A percentile compares a stretch with the other conserved stretches of the same genome.
phyloP scores from a whole-genome alignment of 2,797 vertebrate species.

The Halcyon smyrnensis region DNA sequence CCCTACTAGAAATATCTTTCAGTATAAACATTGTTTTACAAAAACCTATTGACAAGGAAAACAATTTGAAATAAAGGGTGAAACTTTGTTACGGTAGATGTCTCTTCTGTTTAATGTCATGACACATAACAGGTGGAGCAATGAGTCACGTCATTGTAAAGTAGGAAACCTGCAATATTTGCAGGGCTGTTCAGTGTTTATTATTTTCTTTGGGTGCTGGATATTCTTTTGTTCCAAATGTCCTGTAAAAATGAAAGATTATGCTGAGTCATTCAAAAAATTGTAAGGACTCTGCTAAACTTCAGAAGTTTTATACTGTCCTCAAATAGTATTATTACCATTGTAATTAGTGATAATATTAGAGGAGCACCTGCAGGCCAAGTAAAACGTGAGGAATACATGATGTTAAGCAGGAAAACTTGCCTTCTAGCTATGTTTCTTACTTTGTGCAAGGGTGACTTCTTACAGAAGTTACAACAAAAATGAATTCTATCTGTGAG shows the following conservation, averaged over 20 bases:
- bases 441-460: background rate
- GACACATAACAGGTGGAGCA: background rate
- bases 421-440: background rate
- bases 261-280: background rate
- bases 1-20: slow-evolving; percentile 43
- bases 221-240: background rate
- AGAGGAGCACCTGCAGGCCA: background rate
- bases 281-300: background rate
- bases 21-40: slow-evolving; percentile 40
- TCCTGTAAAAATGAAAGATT: background rate
- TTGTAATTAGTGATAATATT: background rate
- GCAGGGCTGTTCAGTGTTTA: background rate
- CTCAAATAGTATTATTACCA: background rate
- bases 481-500: background rate
- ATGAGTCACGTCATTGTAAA: background rate
- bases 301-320: background rate
- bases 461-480: background rate
- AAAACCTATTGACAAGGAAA: background rate
- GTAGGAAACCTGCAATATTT: background rate
- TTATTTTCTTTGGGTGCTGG: background rate
- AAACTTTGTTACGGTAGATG: background rate
- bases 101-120: background rate
- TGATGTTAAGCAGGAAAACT: background rate
- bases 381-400: background rate
- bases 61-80: slow-evolving; percentile 5